Conservation (phyloP, 1,140 invertebrate genomes). For the Andricus grossulariae region DNA sequence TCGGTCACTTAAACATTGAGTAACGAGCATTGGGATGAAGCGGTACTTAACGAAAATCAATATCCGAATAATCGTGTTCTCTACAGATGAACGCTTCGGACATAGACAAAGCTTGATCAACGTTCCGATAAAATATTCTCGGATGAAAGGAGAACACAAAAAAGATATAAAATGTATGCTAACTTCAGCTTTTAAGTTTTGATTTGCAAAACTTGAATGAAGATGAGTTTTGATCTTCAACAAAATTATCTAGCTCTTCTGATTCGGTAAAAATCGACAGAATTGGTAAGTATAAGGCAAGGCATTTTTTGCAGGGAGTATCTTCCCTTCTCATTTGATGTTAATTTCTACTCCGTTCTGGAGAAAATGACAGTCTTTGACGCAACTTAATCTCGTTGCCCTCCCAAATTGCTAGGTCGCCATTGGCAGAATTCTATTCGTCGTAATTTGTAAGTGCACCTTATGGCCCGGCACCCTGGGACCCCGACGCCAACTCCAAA, state of each 20-base stretch:
- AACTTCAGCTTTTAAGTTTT: no score
- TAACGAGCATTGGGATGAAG: background rate
- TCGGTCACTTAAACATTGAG: slow-evolving; percentile 17
- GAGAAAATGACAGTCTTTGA: slow-evolving; percentile 66
- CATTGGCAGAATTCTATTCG: slow-evolving; percentile 55
- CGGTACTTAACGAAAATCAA: slow-evolving; percentile 38
- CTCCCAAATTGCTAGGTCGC: slow-evolving; percentile 65
- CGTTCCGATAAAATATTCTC: no score
- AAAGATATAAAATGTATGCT: no score
- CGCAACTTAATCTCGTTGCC: slow-evolving; percentile 65
- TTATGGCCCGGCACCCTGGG: slow-evolving; percentile 40
- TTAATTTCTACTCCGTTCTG: slow-evolving; percentile 43
- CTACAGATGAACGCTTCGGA: background rate
- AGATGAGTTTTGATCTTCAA: no score
- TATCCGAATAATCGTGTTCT: slow-evolving; percentile 28
- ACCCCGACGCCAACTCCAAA: slow-evolving; percentile 39
- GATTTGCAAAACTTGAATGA: no score
- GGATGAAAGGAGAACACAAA: no score
- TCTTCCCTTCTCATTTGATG: slow-evolving; percentile 51
- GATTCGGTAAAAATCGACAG: no score
- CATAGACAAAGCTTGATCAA: slow-evolving; percentile 1
- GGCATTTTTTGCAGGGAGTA: slow-evolving; percentile 10
- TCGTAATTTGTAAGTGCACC: slow-evolving; percentile 66
- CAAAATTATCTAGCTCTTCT: background rate
- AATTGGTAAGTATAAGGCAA: background rate